These are phyloP conservation scores for Anolis apletophallus DNA, from an alignment of 2,797 vertebrate genomes.

Conservation along the genomic window DNA sequence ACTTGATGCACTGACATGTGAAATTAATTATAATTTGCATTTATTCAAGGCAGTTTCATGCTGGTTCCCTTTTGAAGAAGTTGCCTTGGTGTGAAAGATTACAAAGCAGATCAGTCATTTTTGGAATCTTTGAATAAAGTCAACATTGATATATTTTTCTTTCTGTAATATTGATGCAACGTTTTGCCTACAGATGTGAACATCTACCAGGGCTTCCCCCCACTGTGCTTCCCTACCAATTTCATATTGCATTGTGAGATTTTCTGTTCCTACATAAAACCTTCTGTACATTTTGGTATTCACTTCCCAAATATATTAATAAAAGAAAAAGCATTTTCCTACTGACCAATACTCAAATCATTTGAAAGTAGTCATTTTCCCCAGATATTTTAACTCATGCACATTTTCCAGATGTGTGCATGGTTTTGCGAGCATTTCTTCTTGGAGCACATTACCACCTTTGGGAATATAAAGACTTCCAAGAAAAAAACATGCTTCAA, in stretches of 20 bases:
- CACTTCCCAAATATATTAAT: no score
- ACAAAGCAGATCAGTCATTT: constrained; percentile 21
- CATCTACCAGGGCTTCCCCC: no score
- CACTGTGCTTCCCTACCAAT: no score
- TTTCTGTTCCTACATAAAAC: no score
- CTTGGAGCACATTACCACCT: background rate
- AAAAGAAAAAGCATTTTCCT: no score
- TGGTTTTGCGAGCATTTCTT: background rate
- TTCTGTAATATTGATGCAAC: background rate
- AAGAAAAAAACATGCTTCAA: background rate
- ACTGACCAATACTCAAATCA: no score
- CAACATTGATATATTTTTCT: background rate
- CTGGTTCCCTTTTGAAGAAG: constrained; percentile 65
- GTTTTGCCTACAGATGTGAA: background rate
- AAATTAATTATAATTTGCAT: constrained; percentile 75
- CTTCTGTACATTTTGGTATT: no score
- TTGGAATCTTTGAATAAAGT: background rate
- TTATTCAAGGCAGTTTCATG: constrained; percentile 45
- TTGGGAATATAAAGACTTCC: background rate
- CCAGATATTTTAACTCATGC: background rate
- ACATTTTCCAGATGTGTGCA: background rate
- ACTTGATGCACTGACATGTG: constrained; percentile 68
- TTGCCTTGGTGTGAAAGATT: constrained; percentile 64
- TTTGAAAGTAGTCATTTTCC: background rate
- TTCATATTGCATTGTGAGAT: no score